phyloP scores from a whole-genome alignment of 2,113 vertebrate genomes.

The Zosterops borbonicus region DNA sequence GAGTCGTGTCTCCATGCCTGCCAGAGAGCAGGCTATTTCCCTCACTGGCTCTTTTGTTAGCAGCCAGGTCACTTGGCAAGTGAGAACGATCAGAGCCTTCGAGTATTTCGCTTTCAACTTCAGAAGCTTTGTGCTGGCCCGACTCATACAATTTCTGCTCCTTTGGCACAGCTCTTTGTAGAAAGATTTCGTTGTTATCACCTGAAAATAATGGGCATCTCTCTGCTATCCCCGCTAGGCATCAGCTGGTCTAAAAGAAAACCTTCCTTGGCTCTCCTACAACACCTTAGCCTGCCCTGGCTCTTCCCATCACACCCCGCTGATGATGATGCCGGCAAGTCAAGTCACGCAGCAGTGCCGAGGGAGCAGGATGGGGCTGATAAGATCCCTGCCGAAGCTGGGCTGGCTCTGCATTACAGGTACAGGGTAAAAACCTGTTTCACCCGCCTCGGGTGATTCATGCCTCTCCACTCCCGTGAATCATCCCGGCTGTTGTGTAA shows the following conservation, averaged over 20 bases:
- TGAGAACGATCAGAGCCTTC: conserved; percentile 1
- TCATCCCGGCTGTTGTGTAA: conserved; percentile 37
- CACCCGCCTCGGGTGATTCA: conserved; percentile 29
- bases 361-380: conserved; percentile 20
- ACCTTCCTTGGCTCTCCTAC: not conserved
- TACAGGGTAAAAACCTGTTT: conserved; percentile 38
- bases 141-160: not conserved
- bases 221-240: not conserved
- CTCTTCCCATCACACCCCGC: not conserved
- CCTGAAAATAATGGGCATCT: conserved; percentile 25
- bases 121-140: not conserved
- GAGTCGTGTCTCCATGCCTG: not conserved
- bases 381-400: not conserved
- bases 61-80: conserved; percentile 6
- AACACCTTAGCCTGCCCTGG: not conserved
- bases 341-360: not conserved
- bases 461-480: conserved; percentile 1
- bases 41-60: not conserved
- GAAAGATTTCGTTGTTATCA: conserved; percentile 16
- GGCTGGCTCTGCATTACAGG: not conserved
- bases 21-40: not conserved
- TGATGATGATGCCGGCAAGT: not conserved
- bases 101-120: conserved; percentile 40
- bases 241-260: not conserved
- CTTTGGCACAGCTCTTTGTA: not conserved